Percentiles rank a stretch among this genome's conserved stretches.
phyloP scores from a whole-genome alignment of 2,888 invertebrate species.

The Perithous albicinctus region DNA sequence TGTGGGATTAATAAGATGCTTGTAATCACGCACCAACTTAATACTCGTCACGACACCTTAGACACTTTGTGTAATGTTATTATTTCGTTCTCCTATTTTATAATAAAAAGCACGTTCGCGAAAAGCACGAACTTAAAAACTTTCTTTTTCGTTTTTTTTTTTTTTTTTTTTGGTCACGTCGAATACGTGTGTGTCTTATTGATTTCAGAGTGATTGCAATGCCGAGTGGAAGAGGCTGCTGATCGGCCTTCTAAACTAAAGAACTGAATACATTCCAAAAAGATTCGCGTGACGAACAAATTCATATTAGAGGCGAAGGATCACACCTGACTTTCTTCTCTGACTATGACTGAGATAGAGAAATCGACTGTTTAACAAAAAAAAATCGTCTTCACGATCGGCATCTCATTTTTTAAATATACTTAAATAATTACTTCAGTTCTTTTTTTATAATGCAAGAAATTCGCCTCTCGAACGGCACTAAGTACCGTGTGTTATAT shows the following conservation, averaged over 20 bases:
- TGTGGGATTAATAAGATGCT: slow-evolving; percentile 59
- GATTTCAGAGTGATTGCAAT: slow-evolving; percentile 82
- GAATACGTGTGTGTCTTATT: slow-evolving; percentile 61
- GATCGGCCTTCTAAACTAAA: slow-evolving; percentile 82
- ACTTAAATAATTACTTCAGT: not conserved
- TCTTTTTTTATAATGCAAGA: not conserved
- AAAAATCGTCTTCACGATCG: not conserved
- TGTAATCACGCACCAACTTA: slow-evolving; percentile 54
- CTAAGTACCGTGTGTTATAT: not conserved
- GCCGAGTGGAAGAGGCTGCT: slow-evolving; percentile 81
- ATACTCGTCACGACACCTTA: slow-evolving; percentile 23
- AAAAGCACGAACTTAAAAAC: slow-evolving; percentile 36
- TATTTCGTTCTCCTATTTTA: slow-evolving; percentile 41
- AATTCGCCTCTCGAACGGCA: not conserved
- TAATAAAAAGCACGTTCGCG: slow-evolving; percentile 54
- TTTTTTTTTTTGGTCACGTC: slow-evolving; percentile 2
- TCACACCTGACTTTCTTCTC: not conserved
- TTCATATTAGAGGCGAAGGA: not conserved
- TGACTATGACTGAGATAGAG: not conserved
- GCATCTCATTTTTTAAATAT: not conserved
- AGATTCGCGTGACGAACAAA: slow-evolving; percentile 32
- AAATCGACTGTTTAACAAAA: not conserved
- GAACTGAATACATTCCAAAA: slow-evolving; percentile 56
- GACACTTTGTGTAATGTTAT: slow-evolving; percentile 17
- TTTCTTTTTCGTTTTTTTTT: no score